Percentiles rank a stretch among this genome's conserved stretches.
These are phyloP conservation scores for Varanus komodoensis DNA, from an alignment of 2,113 vertebrate species.

Conservation along the genomic window DNA sequence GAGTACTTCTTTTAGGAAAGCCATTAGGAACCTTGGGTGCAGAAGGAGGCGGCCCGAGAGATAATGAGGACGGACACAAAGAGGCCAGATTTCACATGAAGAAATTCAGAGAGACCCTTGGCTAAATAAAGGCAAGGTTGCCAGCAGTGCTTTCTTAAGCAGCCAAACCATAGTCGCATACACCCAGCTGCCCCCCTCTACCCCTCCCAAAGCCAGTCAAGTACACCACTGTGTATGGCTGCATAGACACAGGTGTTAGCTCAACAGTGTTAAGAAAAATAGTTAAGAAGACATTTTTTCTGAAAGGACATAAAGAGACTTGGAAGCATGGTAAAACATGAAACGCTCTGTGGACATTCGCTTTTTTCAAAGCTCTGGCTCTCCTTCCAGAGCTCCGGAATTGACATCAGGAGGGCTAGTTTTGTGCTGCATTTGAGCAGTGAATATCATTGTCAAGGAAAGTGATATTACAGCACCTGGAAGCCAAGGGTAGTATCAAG, in stretches of 20 bases:
- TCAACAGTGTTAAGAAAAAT: not conserved
- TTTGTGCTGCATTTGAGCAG: slow-evolving; percentile 31
- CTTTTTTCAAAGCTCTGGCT: not conserved
- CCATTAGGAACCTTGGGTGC: not conserved
- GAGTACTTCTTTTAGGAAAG: not conserved
- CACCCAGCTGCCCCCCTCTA: too few species aligned
- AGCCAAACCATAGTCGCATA: too few species aligned
- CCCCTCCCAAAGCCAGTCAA: not conserved
- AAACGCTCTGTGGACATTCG: not conserved
- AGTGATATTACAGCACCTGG: slow-evolving; percentile 16
- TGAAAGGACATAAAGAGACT: not conserved
- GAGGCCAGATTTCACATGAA: not conserved
- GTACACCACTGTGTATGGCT: not conserved
- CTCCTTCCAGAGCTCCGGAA: not conserved
- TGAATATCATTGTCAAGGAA: slow-evolving; percentile 8
- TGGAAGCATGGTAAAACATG: not conserved
- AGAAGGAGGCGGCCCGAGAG: not conserved
- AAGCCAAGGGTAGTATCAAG: not conserved
- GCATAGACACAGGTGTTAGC: not conserved
- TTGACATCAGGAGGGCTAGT: not conserved
- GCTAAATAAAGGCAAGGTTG: too few species aligned
- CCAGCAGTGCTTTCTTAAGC: too few species aligned
- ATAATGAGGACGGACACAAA: not conserved
- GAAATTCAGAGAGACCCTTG: not conserved
- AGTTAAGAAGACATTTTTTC: not conserved